phyloP scores from a whole-genome alignment of 2,113 vertebrate species.

The Lophius piscatorius region DNA sequence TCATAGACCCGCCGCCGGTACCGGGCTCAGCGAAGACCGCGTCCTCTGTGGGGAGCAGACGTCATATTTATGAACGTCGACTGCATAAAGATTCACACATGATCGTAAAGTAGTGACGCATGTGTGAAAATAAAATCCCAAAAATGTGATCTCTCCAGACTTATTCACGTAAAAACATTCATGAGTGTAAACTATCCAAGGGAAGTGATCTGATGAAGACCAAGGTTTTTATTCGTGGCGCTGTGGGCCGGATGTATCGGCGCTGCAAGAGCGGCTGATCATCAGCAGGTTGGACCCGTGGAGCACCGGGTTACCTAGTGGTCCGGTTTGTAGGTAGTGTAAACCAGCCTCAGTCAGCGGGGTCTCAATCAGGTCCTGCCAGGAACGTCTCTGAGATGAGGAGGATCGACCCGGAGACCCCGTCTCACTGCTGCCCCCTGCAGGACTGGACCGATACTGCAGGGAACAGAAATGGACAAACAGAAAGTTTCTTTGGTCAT shows the following conservation, averaged over 20 bases:
- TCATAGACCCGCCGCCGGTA: constrained; percentile 58
- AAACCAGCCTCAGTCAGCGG: constrained; percentile 95
- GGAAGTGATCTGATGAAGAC: no score
- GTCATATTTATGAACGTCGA: no score
- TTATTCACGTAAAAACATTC: no score
- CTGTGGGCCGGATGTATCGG: no score
- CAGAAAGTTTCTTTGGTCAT: no score
- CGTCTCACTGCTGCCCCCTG: constrained; percentile 83
- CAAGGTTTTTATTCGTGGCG: no score
- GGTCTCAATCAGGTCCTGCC: constrained; percentile 98
- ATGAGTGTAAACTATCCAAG: no score
- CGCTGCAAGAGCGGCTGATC: background rate
- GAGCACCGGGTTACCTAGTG: constrained; percentile 56
- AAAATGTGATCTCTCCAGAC: no score
- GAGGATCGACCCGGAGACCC: constrained; percentile 93
- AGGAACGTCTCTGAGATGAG: constrained; percentile 93
- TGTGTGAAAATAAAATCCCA: no score
- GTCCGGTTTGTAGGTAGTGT: constrained; percentile 94
- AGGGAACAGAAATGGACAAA: background rate
- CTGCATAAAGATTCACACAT: no score
- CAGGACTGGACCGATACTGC: constrained; percentile 88
- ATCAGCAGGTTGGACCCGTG: background rate
- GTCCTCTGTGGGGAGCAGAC: constrained; percentile 76
- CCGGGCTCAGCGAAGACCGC: constrained; percentile 91
- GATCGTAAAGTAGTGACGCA: no score